Evolutionary conservation across 2,888 invertebrate genomes (phyloP).

Genomic region (Rutpela maculata): DNA sequence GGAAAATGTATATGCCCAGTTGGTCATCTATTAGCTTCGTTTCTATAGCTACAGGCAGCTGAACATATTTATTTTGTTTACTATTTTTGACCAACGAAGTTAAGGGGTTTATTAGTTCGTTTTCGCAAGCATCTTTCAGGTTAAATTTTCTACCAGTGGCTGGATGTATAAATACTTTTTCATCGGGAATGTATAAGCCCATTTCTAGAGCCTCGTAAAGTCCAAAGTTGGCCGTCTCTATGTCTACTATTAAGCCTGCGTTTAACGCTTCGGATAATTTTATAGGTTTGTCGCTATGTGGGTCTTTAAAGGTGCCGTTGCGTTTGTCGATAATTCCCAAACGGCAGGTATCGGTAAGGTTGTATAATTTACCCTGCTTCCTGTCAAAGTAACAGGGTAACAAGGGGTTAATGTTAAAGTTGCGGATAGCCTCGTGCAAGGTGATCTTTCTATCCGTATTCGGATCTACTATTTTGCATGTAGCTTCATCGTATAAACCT

Average conservation of each 20-base stretch:
- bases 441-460: slow-evolving; percentile 86
- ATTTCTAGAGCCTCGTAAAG: slow-evolving; percentile 87
- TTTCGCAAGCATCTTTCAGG: slow-evolving; percentile 83
- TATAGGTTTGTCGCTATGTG: slow-evolving; percentile 80
- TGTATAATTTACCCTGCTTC: slow-evolving; percentile 82
- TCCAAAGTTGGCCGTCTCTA: slow-evolving; percentile 88
- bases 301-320: slow-evolving; percentile 86
- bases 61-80: slow-evolving; percentile 82
- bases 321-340: slow-evolving; percentile 88
- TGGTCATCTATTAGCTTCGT: slow-evolving; percentile 81
- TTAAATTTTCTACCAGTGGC: slow-evolving; percentile 84
- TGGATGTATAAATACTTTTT: slow-evolving; percentile 85
- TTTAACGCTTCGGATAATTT: slow-evolving; percentile 85
- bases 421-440: slow-evolving; percentile 88
- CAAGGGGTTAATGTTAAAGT: slow-evolving; percentile 87
- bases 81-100: slow-evolving; percentile 85
- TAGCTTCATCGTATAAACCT: slow-evolving; percentile 87
- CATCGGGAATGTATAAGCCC: slow-evolving; percentile 84
- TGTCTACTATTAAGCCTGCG: slow-evolving; percentile 88
- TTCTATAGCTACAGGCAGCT: slow-evolving; percentile 83
- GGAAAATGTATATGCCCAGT: slow-evolving; percentile 79
- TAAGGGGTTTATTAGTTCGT: slow-evolving; percentile 86
- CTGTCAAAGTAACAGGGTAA: slow-evolving; percentile 89
- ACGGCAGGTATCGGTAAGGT: slow-evolving; percentile 87
- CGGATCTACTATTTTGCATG: slow-evolving; percentile 89